Conservation (phyloP, 2,113 vertebrate species). For the Martes martes region DNA sequence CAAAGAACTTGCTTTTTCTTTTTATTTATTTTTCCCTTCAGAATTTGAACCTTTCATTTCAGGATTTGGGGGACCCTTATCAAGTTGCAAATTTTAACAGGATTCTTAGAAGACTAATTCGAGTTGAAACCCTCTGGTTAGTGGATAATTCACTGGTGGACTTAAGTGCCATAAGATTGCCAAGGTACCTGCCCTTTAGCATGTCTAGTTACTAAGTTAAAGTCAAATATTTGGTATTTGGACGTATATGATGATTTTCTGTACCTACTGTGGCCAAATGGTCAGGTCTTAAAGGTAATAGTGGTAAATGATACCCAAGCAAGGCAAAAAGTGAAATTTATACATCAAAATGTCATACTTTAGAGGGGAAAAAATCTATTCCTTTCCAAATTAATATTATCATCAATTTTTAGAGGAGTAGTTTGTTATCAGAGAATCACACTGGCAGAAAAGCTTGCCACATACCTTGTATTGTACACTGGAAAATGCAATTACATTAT, state of each 20-base stretch:
- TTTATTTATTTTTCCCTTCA: slow-evolving; percentile 70
- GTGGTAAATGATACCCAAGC: neutral
- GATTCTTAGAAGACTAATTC: slow-evolving; percentile 91
- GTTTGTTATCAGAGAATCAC: neutral
- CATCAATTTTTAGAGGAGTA: neutral
- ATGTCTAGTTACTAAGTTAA: neutral
- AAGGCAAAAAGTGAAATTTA: neutral
- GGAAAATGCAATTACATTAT: neutral
- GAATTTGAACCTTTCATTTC: slow-evolving; percentile 95
- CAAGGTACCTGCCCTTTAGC: slow-evolving; percentile 85
- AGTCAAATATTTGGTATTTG: neutral
- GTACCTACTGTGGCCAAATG: neutral
- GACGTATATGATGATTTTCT: neutral
- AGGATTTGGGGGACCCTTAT: slow-evolving; percentile 92
- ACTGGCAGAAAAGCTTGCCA: neutral
- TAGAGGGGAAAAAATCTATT: neutral
- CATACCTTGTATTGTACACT: neutral
- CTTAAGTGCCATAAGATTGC: slow-evolving; percentile 92
- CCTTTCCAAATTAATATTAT: neutral
- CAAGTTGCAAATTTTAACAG: slow-evolving; percentile 91
- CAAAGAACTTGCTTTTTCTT: slow-evolving; percentile 15
- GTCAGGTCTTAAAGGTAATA: neutral
- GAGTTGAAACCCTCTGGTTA: slow-evolving; percentile 93
- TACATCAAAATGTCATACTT: neutral
- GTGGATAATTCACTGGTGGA: slow-evolving; percentile 91